These are phyloP conservation scores for Orchestia grillus DNA, from an alignment of 1,140 invertebrate genomes.

Conservation along the genomic window DNA sequence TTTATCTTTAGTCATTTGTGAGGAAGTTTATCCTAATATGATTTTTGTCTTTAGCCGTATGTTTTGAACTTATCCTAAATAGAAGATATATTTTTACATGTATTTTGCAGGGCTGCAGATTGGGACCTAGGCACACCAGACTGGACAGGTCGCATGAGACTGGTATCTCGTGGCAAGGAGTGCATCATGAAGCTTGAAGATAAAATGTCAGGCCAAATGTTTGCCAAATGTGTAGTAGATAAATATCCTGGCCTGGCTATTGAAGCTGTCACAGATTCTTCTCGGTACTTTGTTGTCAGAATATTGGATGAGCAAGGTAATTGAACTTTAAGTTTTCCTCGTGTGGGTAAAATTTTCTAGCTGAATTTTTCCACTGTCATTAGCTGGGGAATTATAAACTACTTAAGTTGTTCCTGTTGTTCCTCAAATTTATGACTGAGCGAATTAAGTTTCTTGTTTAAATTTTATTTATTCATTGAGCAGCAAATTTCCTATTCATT, in stretches of 20 bases:
- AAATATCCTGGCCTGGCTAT: conserved; percentile 94
- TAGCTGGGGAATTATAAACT: background rate
- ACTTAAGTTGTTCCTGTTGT: background rate
- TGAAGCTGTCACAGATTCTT: conserved; percentile 97
- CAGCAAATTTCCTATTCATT: background rate
- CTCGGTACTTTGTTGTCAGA: conserved; percentile 96
- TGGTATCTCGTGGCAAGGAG: conserved; percentile 89
- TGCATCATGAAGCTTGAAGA: conserved; percentile 95
- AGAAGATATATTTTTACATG: background rate
- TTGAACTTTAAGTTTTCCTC: background rate
- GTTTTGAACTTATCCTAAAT: background rate
- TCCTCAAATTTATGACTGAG: background rate
- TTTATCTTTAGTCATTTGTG: too few relatives aligned
- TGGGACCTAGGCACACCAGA: conserved; percentile 97
- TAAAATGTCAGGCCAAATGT: conserved; percentile 93
- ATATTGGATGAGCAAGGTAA: conserved; percentile 94
- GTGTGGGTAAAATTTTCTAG: background rate
- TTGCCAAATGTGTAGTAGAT: conserved; percentile 98
- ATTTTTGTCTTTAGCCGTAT: too few relatives aligned
- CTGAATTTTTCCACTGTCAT: background rate
- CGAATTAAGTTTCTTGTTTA: background rate
- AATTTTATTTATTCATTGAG: background rate
- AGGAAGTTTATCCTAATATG: too few relatives aligned
- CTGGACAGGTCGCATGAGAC: conserved; percentile 93
- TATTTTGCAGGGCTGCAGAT: conserved; percentile 87